These are phyloP conservation scores for Oncorhynchus tshawytscha DNA, from an alignment of 2,113 vertebrate species.

Conservation along the genomic window DNA sequence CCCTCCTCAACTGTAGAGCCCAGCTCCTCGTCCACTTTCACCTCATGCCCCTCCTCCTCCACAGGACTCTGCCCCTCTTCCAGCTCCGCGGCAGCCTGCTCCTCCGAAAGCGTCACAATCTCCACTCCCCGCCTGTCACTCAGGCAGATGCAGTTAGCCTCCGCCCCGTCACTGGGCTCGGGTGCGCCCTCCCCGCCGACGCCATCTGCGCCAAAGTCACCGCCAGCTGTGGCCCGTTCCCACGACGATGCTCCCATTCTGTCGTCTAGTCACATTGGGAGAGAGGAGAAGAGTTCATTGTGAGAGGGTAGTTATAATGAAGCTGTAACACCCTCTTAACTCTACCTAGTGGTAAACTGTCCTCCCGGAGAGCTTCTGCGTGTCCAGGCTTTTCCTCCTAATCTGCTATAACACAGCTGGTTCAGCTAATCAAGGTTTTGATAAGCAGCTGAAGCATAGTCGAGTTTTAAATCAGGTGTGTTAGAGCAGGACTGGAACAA, in stretches of 20 bases:
- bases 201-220: slow-evolving; percentile 75
- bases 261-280: slow-evolving; percentile 73
- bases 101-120: slow-evolving; percentile 64
- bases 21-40: slow-evolving; percentile 49
- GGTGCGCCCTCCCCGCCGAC: slow-evolving; percentile 66
- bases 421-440: too few relatives aligned
- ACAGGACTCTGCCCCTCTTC: slow-evolving; percentile 61
- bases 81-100: slow-evolving; percentile 49
- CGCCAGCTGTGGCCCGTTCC: slow-evolving; percentile 60
- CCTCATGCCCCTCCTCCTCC: slow-evolving; percentile 58
- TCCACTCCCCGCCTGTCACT: slow-evolving; percentile 67
- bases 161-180: slow-evolving; percentile 21
- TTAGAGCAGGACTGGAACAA: too few relatives aligned
- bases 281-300: slow-evolving; percentile 58
- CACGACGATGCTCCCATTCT: slow-evolving; percentile 63
- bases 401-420: too few relatives aligned
- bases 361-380: too few relatives aligned
- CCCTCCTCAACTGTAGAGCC: slow-evolving; percentile 64
- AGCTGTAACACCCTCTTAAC: slow-evolving; percentile 7
- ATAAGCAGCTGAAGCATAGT: too few relatives aligned
- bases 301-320: slow-evolving; percentile 36
- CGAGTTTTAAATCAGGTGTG: too few relatives aligned
- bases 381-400: too few relatives aligned
- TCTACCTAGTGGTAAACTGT: not conserved
- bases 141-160: slow-evolving; percentile 66